Percentiles rank a stretch among this genome's conserved stretches.
Conservation (phyloP, 2,888 invertebrate genomes). For the Odontomyia ornata region DNA sequence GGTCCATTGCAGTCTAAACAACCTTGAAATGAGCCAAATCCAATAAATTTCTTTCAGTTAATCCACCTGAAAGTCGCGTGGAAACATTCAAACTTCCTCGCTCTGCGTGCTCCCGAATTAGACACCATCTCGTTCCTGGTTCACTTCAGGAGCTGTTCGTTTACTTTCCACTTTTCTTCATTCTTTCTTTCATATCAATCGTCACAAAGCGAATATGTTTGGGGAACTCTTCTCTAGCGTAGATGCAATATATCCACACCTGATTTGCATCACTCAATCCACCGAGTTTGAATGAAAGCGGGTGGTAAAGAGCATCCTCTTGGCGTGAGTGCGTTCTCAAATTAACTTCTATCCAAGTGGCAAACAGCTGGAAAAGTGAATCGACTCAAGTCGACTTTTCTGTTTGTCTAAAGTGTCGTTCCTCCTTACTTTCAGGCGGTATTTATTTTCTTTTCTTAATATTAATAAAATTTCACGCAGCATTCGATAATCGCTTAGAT, state of each 20-base stretch:
- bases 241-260: slow-evolving; percentile 35
- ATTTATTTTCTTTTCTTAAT: background rate
- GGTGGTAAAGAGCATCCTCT: background rate
- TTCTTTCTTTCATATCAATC: background rate
- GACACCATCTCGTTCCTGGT: slow-evolving; percentile 20
- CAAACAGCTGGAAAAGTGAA: slow-evolving; percentile 31
- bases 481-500: slow-evolving; percentile 1
- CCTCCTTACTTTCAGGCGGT: background rate
- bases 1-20: background rate
- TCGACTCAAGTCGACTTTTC: background rate
- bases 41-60: background rate
- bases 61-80: background rate
- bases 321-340: background rate
- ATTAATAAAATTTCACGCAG: slow-evolving; percentile 5
- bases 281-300: slow-evolving; percentile 10
- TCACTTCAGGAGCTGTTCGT: background rate
- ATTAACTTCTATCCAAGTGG: slow-evolving; percentile 22
- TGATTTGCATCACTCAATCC: slow-evolving; percentile 37
- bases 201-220: background rate
- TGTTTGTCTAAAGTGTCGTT: background rate
- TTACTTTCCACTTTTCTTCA: background rate
- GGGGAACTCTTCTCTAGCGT: background rate
- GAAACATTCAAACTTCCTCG: background rate
- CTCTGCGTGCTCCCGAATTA: background rate
- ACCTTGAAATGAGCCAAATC: slow-evolving; percentile 1